These are phyloP conservation scores for Carcinoscorpius rotundicauda DNA, from an alignment of 1,140 invertebrate genomes.

Conservation along the genomic window DNA sequence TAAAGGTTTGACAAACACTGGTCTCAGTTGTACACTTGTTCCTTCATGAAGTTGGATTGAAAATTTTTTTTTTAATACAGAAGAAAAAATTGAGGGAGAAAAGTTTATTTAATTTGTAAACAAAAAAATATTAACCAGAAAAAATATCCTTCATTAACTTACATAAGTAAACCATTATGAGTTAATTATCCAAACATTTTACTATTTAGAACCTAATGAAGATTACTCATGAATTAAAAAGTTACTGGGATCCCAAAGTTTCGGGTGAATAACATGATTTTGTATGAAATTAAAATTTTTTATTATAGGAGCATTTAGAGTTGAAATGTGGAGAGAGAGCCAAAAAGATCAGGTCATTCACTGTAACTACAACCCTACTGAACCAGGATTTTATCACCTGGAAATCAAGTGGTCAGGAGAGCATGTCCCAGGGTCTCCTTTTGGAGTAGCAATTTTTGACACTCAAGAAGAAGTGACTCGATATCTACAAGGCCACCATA, in stretches of 20 bases:
- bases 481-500: slow-evolving; percentile 29
- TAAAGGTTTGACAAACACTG: too few relatives aligned
- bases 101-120: too few relatives aligned
- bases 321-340: slow-evolving; percentile 98
- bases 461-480: slow-evolving; percentile 84
- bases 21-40: too few relatives aligned
- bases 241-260: not conserved
- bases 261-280: not conserved
- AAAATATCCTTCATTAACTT: too few relatives aligned
- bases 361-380: slow-evolving; percentile 92
- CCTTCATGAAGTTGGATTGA: too few relatives aligned
- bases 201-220: not conserved
- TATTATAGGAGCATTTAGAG: slow-evolving; percentile 73
- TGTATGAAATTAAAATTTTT: slow-evolving; percentile 9
- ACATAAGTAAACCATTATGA: not conserved
- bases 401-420: slow-evolving; percentile 98
- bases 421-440: slow-evolving; percentile 92
- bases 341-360: slow-evolving; percentile 96
- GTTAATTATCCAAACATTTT: not conserved
- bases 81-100: too few relatives aligned
- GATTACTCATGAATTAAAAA: not conserved
- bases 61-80: too few relatives aligned
- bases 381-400: slow-evolving; percentile 95
- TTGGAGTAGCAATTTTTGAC: slow-evolving; percentile 97
- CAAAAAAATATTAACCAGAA: too few relatives aligned